Conservation (phyloP, 2,888 invertebrate genomes). For the Hydraecia micacea region DNA sequence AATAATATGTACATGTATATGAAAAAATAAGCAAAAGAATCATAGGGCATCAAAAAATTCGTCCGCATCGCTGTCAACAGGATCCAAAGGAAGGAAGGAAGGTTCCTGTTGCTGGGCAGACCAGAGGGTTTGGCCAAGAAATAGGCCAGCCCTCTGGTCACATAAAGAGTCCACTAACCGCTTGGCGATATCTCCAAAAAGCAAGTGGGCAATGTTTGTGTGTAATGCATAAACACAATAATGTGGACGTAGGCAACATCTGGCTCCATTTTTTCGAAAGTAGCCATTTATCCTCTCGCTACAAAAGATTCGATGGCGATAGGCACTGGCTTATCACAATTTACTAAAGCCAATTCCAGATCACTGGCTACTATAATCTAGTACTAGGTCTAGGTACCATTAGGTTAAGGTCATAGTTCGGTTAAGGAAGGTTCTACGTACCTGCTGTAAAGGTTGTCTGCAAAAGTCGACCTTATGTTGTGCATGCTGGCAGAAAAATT, state of each 20-base stretch:
- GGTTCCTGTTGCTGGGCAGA: too few species aligned
- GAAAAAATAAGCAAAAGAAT: too few species aligned
- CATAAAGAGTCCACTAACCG: too few species aligned
- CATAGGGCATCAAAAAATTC: too few species aligned
- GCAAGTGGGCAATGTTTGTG: background rate
- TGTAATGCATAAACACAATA: background rate
- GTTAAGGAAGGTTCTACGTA: background rate
- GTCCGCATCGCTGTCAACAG: too few species aligned
- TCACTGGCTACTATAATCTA: background rate
- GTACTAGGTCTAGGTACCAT: background rate
- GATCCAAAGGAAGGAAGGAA: too few species aligned
- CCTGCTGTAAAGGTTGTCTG: background rate
- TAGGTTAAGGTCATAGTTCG: background rate
- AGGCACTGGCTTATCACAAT: constrained; percentile 7
- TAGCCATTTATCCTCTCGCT: background rate
- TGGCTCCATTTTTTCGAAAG: background rate
- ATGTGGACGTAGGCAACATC: background rate
- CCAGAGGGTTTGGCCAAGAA: too few species aligned
- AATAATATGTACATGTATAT: too few species aligned
- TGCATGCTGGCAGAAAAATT: background rate
- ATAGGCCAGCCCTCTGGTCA: too few species aligned
- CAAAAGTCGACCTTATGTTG: background rate
- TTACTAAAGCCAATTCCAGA: constrained; percentile 11
- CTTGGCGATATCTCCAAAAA: too few species aligned
- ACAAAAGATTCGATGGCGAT: background rate